Evolutionary conservation across 2,797 vertebrate species (phyloP), one percentile per base, ranked within the genome.

Genomic region (Cuculus canorus): DNA sequence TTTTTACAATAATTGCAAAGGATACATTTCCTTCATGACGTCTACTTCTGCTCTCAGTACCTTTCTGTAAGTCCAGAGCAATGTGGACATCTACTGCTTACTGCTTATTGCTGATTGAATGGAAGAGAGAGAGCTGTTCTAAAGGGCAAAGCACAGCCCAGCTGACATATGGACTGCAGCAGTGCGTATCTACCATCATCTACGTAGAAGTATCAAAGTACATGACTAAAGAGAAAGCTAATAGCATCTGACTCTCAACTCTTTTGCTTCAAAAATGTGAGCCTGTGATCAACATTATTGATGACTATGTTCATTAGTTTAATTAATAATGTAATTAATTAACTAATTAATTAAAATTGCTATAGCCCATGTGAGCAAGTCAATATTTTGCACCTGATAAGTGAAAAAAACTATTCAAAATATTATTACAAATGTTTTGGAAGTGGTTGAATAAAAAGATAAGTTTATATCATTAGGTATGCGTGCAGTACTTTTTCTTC

Each of bases 121-220:
- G 6, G 57, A 81, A 33, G 48, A 50, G 18, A 70, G 45, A 52
- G 57, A 50, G 17, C 9, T 65, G 47, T 92, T 33, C 32, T 35
- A 17, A 70, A 64, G 47, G 35, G 13, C 0, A 0, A 17, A 82
- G 39, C 0, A 56, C 45, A 60, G 60, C 33, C 21, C 23, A 43
- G 24, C 9, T 43, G 1, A n/a, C 5, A 5, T 1, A 35, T 3
- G 24, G 33, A 66, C 57, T 77, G 43, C 39, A 83, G 45, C 52
- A 64, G 22, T 3, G 19, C 30, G 23, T 32, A 32, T 33, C 65
- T 79, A 43, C 33, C 59, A 27, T 18, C n/a, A 17, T 33, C 39
- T 22, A 5, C 4, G 4, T 0, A 43, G 13, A 53, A 57, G 10
- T 19, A 72, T 28, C 22, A 12, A 32, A 81, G 37, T 33, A 19